A percentile compares a stretch with the other conserved stretches of the same genome.
phyloP scores from a whole-genome alignment of 1,140 invertebrate species.

The Cotesia vestalis region DNA sequence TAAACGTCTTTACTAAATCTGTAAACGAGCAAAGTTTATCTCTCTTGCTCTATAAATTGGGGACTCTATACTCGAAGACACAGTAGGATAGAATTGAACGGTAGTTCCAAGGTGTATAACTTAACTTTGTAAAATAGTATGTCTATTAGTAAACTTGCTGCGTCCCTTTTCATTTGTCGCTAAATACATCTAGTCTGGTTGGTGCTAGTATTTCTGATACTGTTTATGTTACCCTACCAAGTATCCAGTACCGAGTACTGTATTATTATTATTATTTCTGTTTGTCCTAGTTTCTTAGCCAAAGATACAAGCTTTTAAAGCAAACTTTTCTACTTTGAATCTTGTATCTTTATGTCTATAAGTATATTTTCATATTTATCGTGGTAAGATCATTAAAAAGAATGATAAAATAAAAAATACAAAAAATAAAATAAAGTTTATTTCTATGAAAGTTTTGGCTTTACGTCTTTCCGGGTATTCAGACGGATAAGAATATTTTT shows the following conservation, averaged over 20 bases:
- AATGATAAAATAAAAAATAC: no score
- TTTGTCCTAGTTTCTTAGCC: no score
- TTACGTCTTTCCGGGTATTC: not conserved
- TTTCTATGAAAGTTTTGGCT: not conserved
- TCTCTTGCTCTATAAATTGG: not conserved
- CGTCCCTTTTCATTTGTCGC: conserved; percentile 24
- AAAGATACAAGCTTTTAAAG: no score
- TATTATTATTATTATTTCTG: no score
- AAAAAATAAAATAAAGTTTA: not conserved
- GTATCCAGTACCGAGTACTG: no score
- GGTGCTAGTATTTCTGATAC: no score
- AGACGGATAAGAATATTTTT: no score
- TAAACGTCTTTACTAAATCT: conserved; percentile 16
- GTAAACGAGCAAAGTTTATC: conserved; percentile 23
- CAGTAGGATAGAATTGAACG: not conserved
- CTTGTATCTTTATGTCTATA: no score
- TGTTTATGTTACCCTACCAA: not conserved
- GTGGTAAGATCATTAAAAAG: no score
- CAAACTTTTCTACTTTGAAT: no score
- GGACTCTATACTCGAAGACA: not conserved
- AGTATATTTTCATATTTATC: no score
- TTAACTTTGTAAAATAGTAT: conserved; percentile 12
- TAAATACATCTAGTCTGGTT: not conserved
- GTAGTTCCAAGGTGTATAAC: not conserved
- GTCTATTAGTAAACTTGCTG: conserved; percentile 3